These are phyloP conservation scores for Helicolenus hilgendorfi DNA, from an alignment of 2,797 vertebrate genomes.

Conservation along the genomic window DNA sequence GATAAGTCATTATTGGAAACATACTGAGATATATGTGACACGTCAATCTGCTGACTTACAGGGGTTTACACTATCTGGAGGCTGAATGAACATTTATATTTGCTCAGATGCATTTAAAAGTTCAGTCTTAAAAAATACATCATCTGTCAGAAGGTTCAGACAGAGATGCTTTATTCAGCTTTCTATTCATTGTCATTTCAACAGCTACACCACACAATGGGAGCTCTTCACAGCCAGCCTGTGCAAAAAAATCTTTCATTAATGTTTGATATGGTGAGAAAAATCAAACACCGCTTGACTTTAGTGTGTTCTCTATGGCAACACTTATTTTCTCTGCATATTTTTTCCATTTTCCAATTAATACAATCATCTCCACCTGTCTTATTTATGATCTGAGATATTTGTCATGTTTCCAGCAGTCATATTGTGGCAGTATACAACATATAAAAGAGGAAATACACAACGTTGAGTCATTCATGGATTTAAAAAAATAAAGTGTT, in stretches of 20 bases:
- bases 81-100: background rate
- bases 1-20: slow-evolving; percentile 55
- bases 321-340: background rate
- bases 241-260: background rate
- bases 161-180: background rate
- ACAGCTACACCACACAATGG: background rate
- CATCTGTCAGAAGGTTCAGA: background rate
- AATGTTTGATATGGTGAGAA: background rate
- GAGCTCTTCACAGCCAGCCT: background rate
- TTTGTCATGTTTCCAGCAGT: background rate
- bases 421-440: background rate
- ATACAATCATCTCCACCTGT: background rate
- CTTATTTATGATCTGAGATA: background rate
- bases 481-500: background rate
- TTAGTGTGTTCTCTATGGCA: background rate
- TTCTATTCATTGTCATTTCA: background rate
- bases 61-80: background rate
- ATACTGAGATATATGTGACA: background rate
- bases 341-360: background rate
- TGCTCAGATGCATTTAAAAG: background rate
- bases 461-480: background rate
- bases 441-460: background rate
- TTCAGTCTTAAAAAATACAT: background rate
- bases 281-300: background rate
- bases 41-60: background rate